phyloP scores from a whole-genome alignment of 2,113 vertebrate species.

The Dasyornis broadbenti region DNA sequence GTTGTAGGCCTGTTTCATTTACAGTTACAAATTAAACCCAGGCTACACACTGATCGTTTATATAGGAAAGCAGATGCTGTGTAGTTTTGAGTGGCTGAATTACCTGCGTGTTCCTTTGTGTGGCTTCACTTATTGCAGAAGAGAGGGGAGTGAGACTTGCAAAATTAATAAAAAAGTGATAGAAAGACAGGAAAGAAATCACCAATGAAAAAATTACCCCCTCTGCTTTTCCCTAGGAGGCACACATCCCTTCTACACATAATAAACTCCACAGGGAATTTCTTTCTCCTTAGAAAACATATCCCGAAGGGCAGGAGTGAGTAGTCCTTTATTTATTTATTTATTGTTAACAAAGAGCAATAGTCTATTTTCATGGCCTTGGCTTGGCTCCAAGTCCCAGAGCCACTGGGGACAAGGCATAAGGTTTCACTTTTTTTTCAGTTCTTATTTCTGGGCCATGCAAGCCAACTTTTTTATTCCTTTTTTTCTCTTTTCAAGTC shows the following conservation, averaged over 20 bases:
- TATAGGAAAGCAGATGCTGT: slow-evolving; percentile 16
- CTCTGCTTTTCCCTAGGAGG: slow-evolving; percentile 28
- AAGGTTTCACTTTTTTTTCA: neutral
- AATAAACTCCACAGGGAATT: slow-evolving; percentile 53
- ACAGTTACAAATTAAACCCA: slow-evolving; percentile 68
- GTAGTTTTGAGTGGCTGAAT: slow-evolving; percentile 8
- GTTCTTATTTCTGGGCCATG: neutral
- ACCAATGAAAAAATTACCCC: neutral
- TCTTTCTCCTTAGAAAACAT: slow-evolving; percentile 20
- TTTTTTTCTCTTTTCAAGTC: neutral
- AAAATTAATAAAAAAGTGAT: slow-evolving; percentile 11
- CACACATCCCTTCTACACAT: slow-evolving; percentile 8
- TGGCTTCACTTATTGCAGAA: neutral
- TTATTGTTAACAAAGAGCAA: slow-evolving; percentile 33
- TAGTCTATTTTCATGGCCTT: slow-evolving; percentile 24
- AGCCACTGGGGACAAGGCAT: neutral
- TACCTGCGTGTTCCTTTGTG: slow-evolving; percentile 56
- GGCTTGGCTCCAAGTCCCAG: slow-evolving; percentile 19
- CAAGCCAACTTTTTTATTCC: slow-evolving; percentile 9
- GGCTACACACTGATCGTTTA: slow-evolving; percentile 69
- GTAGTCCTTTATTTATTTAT: slow-evolving; percentile 36
- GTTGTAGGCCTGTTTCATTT: slow-evolving; percentile 70
- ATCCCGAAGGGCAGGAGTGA: neutral
- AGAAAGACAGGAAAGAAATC: neutral
- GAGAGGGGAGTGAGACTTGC: neutral